These are phyloP conservation scores for Tamias sibiricus DNA, from an alignment of 2,113 vertebrate genomes.

Conservation along the genomic window DNA sequence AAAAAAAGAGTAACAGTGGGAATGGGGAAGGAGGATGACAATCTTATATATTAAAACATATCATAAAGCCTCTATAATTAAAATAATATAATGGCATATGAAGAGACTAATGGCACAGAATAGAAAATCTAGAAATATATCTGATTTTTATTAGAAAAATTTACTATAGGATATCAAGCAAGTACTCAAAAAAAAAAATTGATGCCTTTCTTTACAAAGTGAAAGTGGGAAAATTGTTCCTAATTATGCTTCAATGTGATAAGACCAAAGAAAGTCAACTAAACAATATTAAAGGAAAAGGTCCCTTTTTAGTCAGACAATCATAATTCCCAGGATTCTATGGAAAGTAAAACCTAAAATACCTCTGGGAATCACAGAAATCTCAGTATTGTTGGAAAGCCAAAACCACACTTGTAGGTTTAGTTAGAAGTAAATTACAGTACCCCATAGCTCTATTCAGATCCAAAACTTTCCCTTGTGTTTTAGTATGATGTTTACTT, in stretches of 20 bases:
- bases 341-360: background rate
- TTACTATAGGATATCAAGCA: background rate
- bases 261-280: constrained; percentile 42
- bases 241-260: background rate
- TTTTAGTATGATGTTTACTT: constrained; percentile 58
- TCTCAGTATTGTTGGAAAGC: background rate
- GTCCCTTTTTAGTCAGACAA: background rate
- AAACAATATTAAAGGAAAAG: constrained; percentile 47
- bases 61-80: constrained; percentile 31
- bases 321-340: background rate
- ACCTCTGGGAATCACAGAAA: constrained; percentile 37
- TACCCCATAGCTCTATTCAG: background rate
- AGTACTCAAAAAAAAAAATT: background rate
- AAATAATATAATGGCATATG: background rate
- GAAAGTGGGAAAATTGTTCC: background rate
- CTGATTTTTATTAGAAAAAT: constrained; percentile 9
- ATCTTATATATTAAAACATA: constrained; percentile 42
- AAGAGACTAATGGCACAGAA: background rate
- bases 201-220: constrained; percentile 31
- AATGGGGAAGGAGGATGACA: background rate
- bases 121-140: constrained; percentile 45
- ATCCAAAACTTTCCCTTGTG: constrained; percentile 19
- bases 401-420: background rate
- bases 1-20: background rate
- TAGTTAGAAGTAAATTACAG: constrained; percentile 23